Conservation (phyloP, 1,140 invertebrate species). For the Marisa cornuarietis region DNA sequence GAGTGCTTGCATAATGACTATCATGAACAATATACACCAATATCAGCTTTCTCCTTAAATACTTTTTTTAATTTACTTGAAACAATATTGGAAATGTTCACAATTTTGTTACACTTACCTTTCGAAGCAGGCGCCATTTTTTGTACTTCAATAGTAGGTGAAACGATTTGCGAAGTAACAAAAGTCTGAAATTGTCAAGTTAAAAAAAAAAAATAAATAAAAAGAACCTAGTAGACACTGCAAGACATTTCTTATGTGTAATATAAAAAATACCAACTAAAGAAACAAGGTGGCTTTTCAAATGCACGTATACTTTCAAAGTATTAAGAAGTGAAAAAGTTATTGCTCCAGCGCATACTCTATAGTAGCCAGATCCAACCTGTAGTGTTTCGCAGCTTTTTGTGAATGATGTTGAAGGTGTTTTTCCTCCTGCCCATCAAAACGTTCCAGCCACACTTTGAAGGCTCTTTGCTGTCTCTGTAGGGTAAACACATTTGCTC, state of each 20-base stretch:
- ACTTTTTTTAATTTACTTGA: too few species aligned
- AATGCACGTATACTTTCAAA: too few species aligned
- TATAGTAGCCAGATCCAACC: conserved; percentile 24
- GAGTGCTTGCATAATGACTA: too few species aligned
- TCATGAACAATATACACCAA: too few species aligned
- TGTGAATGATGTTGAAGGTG: conserved; percentile 34
- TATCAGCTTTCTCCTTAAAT: too few species aligned
- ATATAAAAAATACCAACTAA: background rate
- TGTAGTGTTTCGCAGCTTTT: conserved; percentile 43
- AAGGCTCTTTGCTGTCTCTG: conserved; percentile 39
- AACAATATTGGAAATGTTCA: too few species aligned
- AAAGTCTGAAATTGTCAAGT: conserved; percentile 15
- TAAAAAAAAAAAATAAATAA: background rate
- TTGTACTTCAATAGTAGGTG: conserved; percentile 32
- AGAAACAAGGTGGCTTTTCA: too few species aligned
- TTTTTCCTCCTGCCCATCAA: conserved; percentile 50
- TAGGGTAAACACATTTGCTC: background rate
- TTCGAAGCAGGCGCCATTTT: conserved; percentile 41
- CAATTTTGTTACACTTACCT: conserved; percentile 27
- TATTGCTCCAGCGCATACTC: background rate
- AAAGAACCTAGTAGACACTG: background rate
- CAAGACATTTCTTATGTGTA: background rate
- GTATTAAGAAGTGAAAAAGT: background rate
- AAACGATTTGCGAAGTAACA: conserved; percentile 28
- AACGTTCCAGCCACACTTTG: conserved; percentile 40